A percentile compares a stretch with the other conserved stretches of the same genome.
Evolutionary conservation across 1,140 invertebrate species (phyloP).

Genomic region (Sesamia nonagrioides): DNA sequence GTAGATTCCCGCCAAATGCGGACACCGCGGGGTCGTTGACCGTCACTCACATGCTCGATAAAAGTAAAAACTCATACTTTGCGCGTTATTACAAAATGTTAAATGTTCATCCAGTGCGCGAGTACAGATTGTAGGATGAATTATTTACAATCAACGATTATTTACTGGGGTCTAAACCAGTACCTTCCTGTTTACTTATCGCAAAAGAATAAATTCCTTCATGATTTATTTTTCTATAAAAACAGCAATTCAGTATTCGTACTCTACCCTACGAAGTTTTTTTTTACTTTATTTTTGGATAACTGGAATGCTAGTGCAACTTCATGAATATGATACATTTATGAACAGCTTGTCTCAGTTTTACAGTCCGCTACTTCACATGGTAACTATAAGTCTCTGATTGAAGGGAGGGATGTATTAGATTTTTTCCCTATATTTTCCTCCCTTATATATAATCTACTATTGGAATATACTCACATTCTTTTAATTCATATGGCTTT

Average conservation of each 20-base stretch:
- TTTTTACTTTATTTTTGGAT: not conserved
- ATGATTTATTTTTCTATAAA: too few species aligned
- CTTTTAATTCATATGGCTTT: not conserved
- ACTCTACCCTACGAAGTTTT: too few species aligned
- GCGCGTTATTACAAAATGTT: constrained; percentile 71
- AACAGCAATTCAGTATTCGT: too few species aligned
- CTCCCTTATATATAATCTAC: too few species aligned
- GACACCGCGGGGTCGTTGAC: constrained; percentile 65
- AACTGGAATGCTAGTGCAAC: not conserved
- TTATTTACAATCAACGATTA: not conserved
- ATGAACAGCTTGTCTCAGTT: not conserved
- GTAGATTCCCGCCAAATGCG: constrained; percentile 72
- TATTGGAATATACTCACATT: too few species aligned
- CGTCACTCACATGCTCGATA: constrained; percentile 71
- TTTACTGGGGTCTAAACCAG: not conserved
- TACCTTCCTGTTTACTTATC: not conserved
- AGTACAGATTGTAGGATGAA: constrained; percentile 44
- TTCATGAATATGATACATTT: not conserved
- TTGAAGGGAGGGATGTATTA: not conserved
- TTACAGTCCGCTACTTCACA: not conserved
- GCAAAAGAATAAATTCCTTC: not conserved
- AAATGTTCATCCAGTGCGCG: constrained; percentile 56
- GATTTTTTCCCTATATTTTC: too few species aligned
- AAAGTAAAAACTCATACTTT: constrained; percentile 83
- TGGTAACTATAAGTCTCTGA: not conserved